Evolutionary conservation across 92 coral and sea anemone genomes (phyloP).

Genomic region (Umimayanthus chanpuru): DNA sequence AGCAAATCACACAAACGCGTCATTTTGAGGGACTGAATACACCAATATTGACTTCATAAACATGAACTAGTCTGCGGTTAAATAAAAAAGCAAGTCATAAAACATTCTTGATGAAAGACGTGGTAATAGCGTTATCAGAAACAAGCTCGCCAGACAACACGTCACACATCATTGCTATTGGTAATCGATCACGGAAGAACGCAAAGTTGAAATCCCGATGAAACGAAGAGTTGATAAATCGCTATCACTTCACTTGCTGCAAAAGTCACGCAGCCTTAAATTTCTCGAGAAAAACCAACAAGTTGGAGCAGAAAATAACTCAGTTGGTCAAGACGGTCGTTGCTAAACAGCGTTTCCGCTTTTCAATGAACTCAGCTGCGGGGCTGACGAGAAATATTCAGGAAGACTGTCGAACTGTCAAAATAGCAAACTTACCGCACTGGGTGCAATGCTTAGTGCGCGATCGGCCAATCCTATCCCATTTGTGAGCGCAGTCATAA

Average conservation of each 20-base stretch:
- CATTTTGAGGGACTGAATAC: neutral
- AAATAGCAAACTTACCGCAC: constrained; percentile 43
- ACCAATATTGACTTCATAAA: neutral
- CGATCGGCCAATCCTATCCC: constrained; percentile 33
- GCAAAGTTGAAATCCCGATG: constrained; percentile 16
- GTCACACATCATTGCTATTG: constrained; percentile 43
- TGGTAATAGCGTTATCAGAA: constrained; percentile 27
- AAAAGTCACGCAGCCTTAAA: constrained; percentile 37
- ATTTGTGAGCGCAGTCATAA: constrained; percentile 38
- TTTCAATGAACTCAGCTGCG: constrained; percentile 36
- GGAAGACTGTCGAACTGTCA: constrained; percentile 35
- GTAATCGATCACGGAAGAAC: constrained; percentile 45
- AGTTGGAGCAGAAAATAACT: neutral
- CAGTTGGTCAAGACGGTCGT: constrained; percentile 24
- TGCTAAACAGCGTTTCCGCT: constrained; percentile 45
- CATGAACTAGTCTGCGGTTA: neutral
- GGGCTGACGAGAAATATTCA: neutral
- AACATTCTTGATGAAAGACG: constrained; percentile 15
- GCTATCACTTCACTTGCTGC: constrained; percentile 24
- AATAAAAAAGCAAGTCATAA: constrained; percentile 17
- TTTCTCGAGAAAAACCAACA: neutral
- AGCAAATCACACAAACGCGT: neutral
- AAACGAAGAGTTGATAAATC: constrained; percentile 25
- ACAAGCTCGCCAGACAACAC: constrained; percentile 14
- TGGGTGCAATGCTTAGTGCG: constrained; percentile 27